Evolutionary conservation across 2,888 invertebrate species (phyloP).

Genomic region (Ptychoptera contaminata): DNA sequence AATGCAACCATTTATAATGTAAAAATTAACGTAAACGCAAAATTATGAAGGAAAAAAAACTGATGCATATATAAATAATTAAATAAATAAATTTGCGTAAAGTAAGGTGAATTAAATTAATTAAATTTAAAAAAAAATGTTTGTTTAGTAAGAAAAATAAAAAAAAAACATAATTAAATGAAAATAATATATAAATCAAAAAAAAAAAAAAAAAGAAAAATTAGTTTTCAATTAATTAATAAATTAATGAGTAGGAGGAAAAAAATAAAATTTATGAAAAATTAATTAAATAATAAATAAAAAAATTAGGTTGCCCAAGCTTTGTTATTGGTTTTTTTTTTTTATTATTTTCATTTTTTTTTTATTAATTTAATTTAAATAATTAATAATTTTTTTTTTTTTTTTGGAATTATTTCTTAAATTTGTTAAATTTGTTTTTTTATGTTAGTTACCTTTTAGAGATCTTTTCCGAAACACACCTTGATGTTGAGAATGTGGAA

Average conservation of each 20-base stretch:
- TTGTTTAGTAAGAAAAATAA: too few species aligned
- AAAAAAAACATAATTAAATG: not conserved
- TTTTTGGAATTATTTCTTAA: slow-evolving; percentile 5
- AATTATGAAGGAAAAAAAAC: too few species aligned
- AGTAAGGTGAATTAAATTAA: too few species aligned
- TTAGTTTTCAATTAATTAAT: not conserved
- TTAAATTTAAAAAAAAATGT: too few species aligned
- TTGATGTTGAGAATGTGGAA: slow-evolving; percentile 41
- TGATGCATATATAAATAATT: too few species aligned
- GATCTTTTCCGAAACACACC: slow-evolving; percentile 94
- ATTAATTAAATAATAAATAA: slow-evolving; percentile 27
- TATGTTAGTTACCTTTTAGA: slow-evolving; percentile 76
- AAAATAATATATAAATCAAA: not conserved
- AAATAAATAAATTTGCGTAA: too few species aligned
- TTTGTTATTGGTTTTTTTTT: slow-evolving; percentile 39
- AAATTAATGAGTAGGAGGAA: not conserved
- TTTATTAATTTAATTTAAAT: too few species aligned
- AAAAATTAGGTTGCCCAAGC: slow-evolving; percentile 32
- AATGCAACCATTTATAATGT: too few species aligned
- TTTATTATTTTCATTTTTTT: slow-evolving; percentile 26
- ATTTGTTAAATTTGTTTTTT: slow-evolving; percentile 13
- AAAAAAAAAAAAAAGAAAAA: not conserved
- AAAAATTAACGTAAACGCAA: too few species aligned
- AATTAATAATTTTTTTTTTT: slow-evolving; percentile 11
- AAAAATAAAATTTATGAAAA: slow-evolving; percentile 17